phyloP scores from a whole-genome alignment of 2,888 invertebrate species.

The Drosophila koepferae region DNA sequence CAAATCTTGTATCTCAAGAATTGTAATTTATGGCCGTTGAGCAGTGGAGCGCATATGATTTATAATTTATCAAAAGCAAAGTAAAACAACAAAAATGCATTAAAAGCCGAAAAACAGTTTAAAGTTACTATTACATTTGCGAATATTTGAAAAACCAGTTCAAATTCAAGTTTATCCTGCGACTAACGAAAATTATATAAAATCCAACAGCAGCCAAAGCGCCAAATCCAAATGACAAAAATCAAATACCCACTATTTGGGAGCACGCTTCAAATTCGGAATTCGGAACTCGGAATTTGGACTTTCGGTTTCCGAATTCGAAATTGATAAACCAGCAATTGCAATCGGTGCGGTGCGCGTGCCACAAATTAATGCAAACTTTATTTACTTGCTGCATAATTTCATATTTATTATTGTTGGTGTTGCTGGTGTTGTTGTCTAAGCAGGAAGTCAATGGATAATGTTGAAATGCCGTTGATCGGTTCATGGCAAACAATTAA shows the following conservation, averaged over 20 bases:
- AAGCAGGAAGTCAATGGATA: constrained; percentile 33
- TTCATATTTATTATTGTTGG: constrained; percentile 5
- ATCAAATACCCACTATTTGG: neutral
- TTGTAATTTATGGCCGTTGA: constrained; percentile 25
- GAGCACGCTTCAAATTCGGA: constrained; percentile 5
- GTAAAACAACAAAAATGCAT: constrained; percentile 10
- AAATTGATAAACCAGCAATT: constrained; percentile 24
- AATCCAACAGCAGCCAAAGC: constrained; percentile 14
- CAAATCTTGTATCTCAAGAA: constrained; percentile 20
- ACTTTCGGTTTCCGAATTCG: constrained; percentile 8
- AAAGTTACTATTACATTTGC: neutral
- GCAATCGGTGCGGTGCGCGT: constrained; percentile 28
- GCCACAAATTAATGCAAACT: constrained; percentile 53
- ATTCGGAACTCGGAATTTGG: constrained; percentile 18
- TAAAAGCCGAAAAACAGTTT: constrained; percentile 7
- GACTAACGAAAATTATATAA: constrained; percentile 42
- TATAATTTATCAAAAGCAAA: constrained; percentile 33
- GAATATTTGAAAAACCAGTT: neutral
- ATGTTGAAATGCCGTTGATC: constrained; percentile 28
- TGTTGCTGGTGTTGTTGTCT: constrained; percentile 11
- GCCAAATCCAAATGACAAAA: constrained; percentile 5
- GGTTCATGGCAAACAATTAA: constrained; percentile 46
- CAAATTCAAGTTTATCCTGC: constrained; percentile 70
- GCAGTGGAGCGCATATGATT: constrained; percentile 20
- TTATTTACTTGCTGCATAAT: constrained; percentile 19